Evolutionary conservation across 1,140 invertebrate species (phyloP).

Genomic region (Eumeta japonica): DNA sequence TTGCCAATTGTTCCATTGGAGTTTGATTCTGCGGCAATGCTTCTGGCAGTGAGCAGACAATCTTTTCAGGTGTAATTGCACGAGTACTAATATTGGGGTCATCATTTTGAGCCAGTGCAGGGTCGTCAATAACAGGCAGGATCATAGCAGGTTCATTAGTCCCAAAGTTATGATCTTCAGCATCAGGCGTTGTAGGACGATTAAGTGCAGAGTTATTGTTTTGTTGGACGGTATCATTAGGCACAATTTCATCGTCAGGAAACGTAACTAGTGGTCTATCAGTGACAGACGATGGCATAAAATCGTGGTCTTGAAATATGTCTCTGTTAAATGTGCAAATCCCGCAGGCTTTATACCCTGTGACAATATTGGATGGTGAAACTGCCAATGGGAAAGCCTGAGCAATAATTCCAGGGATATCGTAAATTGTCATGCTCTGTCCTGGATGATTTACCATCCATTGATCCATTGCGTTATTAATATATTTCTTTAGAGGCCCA

Average conservation of each 20-base stretch:
- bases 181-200: too few relatives aligned
- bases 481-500: constrained; percentile 2
- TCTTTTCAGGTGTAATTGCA: too few relatives aligned
- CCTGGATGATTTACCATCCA: constrained; percentile 4
- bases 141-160: too few relatives aligned
- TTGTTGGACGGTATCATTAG: neutral
- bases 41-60: too few relatives aligned
- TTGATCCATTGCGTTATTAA: neutral
- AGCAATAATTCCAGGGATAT: constrained; percentile 1
- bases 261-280: neutral
- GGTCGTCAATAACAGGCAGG: too few relatives aligned
- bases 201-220: too few relatives aligned
- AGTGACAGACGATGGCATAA: neutral
- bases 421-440: constrained; percentile 3
- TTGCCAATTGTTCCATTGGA: too few relatives aligned
- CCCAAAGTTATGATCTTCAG: too few relatives aligned
- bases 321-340: constrained; percentile 3
- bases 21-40: too few relatives aligned
- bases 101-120: too few relatives aligned
- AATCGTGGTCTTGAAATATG: neutral
- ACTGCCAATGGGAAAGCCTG: neutral
- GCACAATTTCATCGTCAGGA: neutral
- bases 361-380: neutral
- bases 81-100: too few relatives aligned
- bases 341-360: neutral